Conservation (phyloP, 1,140 invertebrate genomes). For the Rhagoletis zephyria region DNA sequence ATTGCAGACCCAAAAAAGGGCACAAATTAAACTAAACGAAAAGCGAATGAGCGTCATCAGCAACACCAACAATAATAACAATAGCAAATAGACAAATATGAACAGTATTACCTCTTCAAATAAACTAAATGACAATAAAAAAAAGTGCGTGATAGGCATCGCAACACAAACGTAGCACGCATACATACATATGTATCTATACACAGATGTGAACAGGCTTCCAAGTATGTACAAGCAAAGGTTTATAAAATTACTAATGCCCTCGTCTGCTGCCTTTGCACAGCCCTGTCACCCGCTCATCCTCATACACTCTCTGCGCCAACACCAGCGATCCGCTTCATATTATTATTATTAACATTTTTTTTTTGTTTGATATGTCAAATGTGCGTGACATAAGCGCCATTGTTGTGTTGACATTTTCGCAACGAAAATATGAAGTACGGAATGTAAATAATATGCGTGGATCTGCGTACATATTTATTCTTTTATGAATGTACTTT, state of each 20-base stretch:
- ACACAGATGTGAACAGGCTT: no score
- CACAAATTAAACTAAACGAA: neutral
- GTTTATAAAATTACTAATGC: neutral
- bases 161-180: neutral
- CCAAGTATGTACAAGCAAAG: no score
- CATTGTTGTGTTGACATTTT: constrained; percentile 52
- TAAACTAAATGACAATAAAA: constrained; percentile 32
- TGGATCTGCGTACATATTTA: neutral
- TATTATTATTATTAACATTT: no score
- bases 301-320: neutral
- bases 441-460: constrained; percentile 46
- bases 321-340: neutral
- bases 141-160: constrained; percentile 3
- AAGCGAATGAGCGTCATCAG: neutral
- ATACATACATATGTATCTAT: no score
- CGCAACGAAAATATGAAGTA: constrained; percentile 33
- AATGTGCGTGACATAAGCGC: constrained; percentile 33
- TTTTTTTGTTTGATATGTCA: neutral
- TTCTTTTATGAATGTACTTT: neutral
- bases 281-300: neutral
- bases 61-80: neutral
- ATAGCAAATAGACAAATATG: neutral
- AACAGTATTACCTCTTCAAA: neutral
- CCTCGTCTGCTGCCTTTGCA: neutral
- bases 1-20: neutral